Evolutionary conservation across 2,797 vertebrate species (phyloP), one percentile per base, ranked within the genome.

Genomic region (Netta rufina): DNA sequence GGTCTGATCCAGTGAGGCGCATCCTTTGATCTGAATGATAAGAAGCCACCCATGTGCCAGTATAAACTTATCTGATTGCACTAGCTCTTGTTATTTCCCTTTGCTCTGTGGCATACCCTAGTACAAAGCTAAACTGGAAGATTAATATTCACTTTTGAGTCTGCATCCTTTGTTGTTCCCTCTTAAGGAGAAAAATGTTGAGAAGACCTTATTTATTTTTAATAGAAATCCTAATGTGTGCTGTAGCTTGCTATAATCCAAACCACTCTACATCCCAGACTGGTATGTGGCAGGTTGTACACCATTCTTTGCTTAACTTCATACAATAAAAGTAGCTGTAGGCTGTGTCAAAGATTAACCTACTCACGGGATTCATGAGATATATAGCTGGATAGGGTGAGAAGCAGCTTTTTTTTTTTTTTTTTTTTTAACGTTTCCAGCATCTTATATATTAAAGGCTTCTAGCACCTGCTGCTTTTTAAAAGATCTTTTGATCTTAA

Each of bases 181-280:
- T 96, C 88, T 84, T 57, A 74, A 94, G 84, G 74, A 92, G 77
- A 71, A 89, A 84, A 93, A 57, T 17, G 53, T 89, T 87, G 74
- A 93, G 71, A 85, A 91, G 45, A 39, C 75, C 62, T 87, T 90
- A 95, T 95, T 97, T 96, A 97, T 97, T 97, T 97, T 96, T 95
- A 83, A 95, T 81, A 54, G 88, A 54, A 61, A 87, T 51, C 81
- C 77, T 75, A 84, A 91, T 64, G 77, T 24, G 69, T 0, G 0
- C 70, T 18, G 43, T 62, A 57, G 28, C 76, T 93, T 72, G 22
- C 83, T 93, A 79, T 11, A 91, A 78, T 88, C 96, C 88, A 87
- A 92, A 79, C 90, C 60, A 5, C 72, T 94, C 72, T 18, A 11
- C 84, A 82, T 57, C 60, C 62, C 83, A 91, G 75, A 39, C 69